Evolutionary conservation across 2,797 vertebrate species (phyloP).

Genomic region (Remorina albescens): DNA sequence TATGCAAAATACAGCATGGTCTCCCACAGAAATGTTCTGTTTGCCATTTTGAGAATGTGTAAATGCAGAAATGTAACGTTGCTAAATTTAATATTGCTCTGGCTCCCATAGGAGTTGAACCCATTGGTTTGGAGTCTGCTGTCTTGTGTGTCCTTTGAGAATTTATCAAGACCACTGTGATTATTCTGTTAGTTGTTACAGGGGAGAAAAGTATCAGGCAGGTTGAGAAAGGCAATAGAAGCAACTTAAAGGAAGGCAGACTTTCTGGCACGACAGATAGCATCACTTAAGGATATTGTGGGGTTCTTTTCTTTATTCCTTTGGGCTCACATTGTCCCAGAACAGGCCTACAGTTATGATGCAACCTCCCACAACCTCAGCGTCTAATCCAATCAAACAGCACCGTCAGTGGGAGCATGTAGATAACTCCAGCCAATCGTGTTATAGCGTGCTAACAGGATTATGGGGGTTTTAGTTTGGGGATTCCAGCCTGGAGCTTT

Average conservation of each 20-base stretch:
- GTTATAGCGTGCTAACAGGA: slow-evolving; percentile 82
- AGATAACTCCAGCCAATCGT: slow-evolving; percentile 74
- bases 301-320: slow-evolving; percentile 12
- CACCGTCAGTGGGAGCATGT: slow-evolving; percentile 68
- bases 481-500: slow-evolving; percentile 69
- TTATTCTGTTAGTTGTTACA: slow-evolving; percentile 77
- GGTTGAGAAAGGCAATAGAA: slow-evolving; percentile 43
- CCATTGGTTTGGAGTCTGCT: no score
- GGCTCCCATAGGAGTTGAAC: slow-evolving; percentile 70
- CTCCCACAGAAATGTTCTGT: slow-evolving; percentile 82
- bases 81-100: slow-evolving; percentile 80
- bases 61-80: slow-evolving; percentile 80
- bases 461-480: slow-evolving; percentile 75
- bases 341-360: slow-evolving; percentile 60
- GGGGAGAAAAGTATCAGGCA: slow-evolving; percentile 49
- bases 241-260: slow-evolving; percentile 57
- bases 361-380: slow-evolving; percentile 72
- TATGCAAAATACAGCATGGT: slow-evolving; percentile 81
- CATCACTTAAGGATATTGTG: slow-evolving; percentile 70
- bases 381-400: slow-evolving; percentile 81
- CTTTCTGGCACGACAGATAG: slow-evolving; percentile 58
- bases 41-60: slow-evolving; percentile 83
- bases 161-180: slow-evolving; percentile 74
- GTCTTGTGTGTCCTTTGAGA: no score
- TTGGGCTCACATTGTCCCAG: slow-evolving; percentile 43